A percentile compares a stretch with the other conserved stretches of the same genome.
Evolutionary conservation across 2,797 vertebrate genomes (phyloP).

Genomic region (Neopelma chrysocephalum): DNA sequence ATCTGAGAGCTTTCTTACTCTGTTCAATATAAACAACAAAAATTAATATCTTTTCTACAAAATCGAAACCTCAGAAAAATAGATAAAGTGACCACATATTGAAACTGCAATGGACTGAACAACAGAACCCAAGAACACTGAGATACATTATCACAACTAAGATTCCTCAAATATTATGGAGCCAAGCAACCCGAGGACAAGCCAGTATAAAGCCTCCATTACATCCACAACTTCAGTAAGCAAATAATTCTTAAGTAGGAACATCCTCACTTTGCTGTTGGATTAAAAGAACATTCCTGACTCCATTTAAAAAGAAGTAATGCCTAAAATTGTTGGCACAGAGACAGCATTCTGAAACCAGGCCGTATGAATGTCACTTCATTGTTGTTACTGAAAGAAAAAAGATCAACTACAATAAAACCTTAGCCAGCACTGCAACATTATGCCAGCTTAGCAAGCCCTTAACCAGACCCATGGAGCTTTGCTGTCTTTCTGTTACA

Average conservation of each 20-base stretch:
- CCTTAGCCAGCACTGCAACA: constrained; percentile 68
- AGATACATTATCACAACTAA: neutral
- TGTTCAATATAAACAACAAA: neutral
- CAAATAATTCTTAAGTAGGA: constrained; percentile 29
- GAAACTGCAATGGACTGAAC: neutral
- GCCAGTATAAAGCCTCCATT: neutral
- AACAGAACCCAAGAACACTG: neutral
- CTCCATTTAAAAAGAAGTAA: constrained; percentile 70
- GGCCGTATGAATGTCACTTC: constrained; percentile 78
- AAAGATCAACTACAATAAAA: constrained; percentile 75
- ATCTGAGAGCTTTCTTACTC: neutral
- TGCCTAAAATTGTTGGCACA: constrained; percentile 75
- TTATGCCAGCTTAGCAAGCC: constrained; percentile 76
- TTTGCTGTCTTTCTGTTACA: neutral
- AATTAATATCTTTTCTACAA: neutral
- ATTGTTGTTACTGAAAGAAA: constrained; percentile 79
- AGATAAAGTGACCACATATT: neutral
- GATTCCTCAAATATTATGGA: neutral
- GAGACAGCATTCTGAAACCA: constrained; percentile 71
- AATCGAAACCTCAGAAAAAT: neutral
- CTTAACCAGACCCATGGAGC: constrained; percentile 23
- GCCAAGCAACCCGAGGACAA: neutral
- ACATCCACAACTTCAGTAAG: constrained; percentile 12
- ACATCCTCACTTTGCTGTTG: constrained; percentile 50
- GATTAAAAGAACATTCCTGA: constrained; percentile 74